These are phyloP conservation scores for Sceloporus tristichus DNA, from an alignment of 2,113 vertebrate species.

Conservation along the genomic window DNA sequence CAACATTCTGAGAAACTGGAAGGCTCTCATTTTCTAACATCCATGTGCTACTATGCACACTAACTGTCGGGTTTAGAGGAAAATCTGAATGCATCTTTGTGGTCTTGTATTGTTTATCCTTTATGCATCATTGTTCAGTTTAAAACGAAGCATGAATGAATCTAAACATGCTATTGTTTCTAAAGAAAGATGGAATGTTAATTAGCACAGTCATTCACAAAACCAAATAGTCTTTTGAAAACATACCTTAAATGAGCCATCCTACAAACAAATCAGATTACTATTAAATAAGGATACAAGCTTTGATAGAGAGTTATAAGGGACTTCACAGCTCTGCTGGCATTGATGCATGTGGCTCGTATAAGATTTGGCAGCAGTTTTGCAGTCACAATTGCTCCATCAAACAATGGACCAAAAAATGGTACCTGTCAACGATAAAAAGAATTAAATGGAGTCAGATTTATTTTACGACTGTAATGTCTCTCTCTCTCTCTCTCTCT, in stretches of 20 bases:
- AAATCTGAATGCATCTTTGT: not conserved
- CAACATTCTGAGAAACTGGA: not conserved
- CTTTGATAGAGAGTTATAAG: constrained; percentile 97
- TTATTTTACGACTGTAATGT: too few species aligned
- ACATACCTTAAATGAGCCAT: constrained; percentile 64
- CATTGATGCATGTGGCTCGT: constrained; percentile 96
- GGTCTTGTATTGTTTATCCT: not conserved
- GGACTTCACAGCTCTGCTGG: constrained; percentile 98
- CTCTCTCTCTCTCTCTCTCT: too few species aligned
- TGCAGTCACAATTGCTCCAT: constrained; percentile 93
- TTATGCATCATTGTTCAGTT: not conserved
- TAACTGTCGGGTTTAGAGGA: accelerated
- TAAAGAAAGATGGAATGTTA: accelerated
- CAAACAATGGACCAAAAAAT: constrained; percentile 95
- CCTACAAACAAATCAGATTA: constrained; percentile 4
- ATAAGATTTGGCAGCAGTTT: constrained; percentile 93
- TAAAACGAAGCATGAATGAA: not conserved
- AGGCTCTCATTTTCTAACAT: constrained; percentile 7
- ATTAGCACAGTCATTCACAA: not conserved
- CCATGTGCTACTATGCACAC: not conserved
- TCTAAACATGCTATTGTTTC: accelerated
- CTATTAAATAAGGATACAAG: constrained; percentile 94
- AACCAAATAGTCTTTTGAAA: not conserved
- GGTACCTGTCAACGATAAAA: constrained; percentile 84
- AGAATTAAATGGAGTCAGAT: not conserved